Base-by-base conservation (phyloP, 2,797 vertebrate species). In the Cryptoblepharus egeriae region DNA sequence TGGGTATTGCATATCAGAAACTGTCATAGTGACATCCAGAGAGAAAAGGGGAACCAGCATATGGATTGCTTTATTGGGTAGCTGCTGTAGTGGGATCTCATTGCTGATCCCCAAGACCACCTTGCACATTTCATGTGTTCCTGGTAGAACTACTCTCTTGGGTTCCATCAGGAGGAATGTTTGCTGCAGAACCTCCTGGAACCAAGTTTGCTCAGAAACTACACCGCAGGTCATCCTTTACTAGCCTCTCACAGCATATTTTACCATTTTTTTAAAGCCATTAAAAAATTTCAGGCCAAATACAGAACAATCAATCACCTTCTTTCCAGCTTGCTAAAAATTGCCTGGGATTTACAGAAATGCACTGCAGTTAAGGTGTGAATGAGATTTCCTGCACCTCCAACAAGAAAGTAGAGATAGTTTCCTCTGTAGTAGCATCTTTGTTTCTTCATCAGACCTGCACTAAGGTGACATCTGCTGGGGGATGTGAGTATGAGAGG, bases 381-480 rank as follows among this genome's bases (percentile, higher is more conserved):
- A 49, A 9, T 61, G 37, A 12, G 28, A 13, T 49, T 76, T 52
- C 24, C 49, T 22, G 22, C 20, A n/a, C 24, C 28, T 20, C 63
- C 39, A 52, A 49, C 58, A 20, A 76, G 30, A 69, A 76, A 37
- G 37, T 13, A 35, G 10, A 69, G 28, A 11, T 52, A 35, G 20
- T 8, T 18, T 10, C 18, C 30, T 81, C 45, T n/a, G 39, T 42
- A 69, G 30, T n/a, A 70, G 24, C 37, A 28, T 35, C 32, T 15
- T 4, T 49, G 26, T 69, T 24, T 42, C 24, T 30, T 30, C 22
- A 4, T 42, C 58, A 2, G 22, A 32, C 60, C 32, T 70, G 65
- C 16, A 30, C 63, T 49, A 77, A 77, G 74, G 57, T 77, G 74
- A 64, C 81, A 77, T 63, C 57, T 71, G 39, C 74, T 82, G 74